A percentile compares a stretch with the other conserved stretches of the same genome.
These are phyloP conservation scores for Aphaenogaster ashmeadi DNA, from an alignment of 1,140 invertebrate species.

Conservation along the genomic window DNA sequence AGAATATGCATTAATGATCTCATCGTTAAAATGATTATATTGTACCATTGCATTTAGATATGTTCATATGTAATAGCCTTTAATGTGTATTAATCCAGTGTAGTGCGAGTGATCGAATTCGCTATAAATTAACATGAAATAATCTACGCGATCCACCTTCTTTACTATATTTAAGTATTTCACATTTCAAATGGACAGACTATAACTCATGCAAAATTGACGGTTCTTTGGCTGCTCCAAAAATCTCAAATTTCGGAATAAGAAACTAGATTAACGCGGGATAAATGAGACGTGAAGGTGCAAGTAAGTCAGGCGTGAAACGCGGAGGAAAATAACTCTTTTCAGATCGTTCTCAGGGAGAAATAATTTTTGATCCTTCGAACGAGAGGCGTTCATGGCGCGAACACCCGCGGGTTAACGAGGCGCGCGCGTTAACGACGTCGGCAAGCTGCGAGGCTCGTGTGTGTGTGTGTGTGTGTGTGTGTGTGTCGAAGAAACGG, in stretches of 20 bases:
- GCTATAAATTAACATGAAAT: too few relatives aligned
- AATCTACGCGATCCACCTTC: too few relatives aligned
- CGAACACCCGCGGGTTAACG: conserved; percentile 28
- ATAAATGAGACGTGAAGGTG: background rate
- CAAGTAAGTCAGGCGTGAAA: background rate
- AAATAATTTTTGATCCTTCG: conserved; percentile 39
- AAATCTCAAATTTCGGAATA: background rate
- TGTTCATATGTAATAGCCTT: too few relatives aligned
- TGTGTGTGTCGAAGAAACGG: conserved; percentile 22
- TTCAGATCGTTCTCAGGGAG: background rate
- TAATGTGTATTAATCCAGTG: too few relatives aligned
- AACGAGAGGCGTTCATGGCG: background rate
- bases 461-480: conserved; percentile 3
- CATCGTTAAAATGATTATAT: too few relatives aligned
- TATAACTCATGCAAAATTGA: background rate
- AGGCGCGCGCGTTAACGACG: conserved; percentile 37
- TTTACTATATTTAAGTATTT: background rate
- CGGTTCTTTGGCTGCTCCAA: background rate
- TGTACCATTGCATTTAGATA: too few relatives aligned
- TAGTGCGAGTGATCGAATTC: too few relatives aligned
- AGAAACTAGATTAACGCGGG: background rate
- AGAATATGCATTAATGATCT: too few relatives aligned
- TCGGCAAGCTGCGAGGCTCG: conserved; percentile 34
- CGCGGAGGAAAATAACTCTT: background rate
- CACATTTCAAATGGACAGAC: background rate